Percentiles rank a stretch among this genome's conserved stretches.
Evolutionary conservation across 2,113 vertebrate genomes (phyloP).

Genomic region (Calonectris borealis): DNA sequence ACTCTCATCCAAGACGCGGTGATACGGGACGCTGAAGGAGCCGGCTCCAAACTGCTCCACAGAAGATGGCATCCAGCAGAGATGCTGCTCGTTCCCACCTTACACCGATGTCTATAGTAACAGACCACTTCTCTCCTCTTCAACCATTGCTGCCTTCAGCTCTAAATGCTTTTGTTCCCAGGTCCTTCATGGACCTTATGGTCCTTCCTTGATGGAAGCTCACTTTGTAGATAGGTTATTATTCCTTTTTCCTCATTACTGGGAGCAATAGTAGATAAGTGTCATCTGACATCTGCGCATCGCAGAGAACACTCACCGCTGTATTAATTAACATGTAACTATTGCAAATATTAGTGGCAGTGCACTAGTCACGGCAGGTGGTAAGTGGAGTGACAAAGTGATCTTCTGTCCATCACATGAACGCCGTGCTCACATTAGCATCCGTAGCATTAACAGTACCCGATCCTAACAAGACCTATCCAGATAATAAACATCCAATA

Average conservation of each 20-base stretch:
- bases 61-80: not conserved
- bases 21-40: not conserved
- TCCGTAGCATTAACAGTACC: accelerated
- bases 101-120: accelerated
- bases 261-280: not conserved
- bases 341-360: not conserved
- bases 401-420: not conserved
- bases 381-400: not conserved
- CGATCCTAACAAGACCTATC: not conserved
- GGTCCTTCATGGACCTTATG: not conserved
- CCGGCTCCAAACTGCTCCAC: not conserved
- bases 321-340: not conserved
- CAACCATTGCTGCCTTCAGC: not conserved
- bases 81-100: not conserved
- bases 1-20: not conserved
- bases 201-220: not conserved
- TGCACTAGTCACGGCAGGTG: not conserved
- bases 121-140: not conserved
- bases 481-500: not conserved
- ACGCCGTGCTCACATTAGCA: accelerated
- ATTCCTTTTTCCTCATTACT: not conserved
- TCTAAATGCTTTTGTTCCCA: not conserved
- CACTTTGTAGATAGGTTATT: not conserved
- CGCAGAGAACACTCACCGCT: not conserved
- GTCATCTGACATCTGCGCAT: not conserved